Evolutionary conservation across 2,888 invertebrate genomes (phyloP), one percentile per base, ranked within the genome.

Genomic region (Cataglyphis albicans): DNA sequence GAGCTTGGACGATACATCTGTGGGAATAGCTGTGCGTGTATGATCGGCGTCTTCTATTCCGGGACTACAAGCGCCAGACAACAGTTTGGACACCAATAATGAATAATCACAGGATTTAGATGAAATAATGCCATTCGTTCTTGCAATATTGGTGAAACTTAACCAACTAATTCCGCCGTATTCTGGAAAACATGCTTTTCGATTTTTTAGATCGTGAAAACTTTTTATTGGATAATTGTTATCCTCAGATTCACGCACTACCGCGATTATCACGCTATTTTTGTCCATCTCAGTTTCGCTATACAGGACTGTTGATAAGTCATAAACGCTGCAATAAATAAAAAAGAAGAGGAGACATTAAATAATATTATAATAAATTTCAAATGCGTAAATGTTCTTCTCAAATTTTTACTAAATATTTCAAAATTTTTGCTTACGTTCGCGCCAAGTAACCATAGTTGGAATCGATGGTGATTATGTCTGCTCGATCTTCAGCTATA

Each of bases 91-190:
- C 0, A 96, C 95, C 0, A 95, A 93, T 73, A 94, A 91, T 0
- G 96, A 95, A 93, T 96, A 97, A 92, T 96, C 95, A 88, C 97
- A 97, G 68, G 96, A 95, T 0, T 94, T 80, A 25, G 87, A 38
- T 1, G 95, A 93, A 63, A 96, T 92, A 1, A 96, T 92, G 12
- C 95, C 94, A 0, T 95, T 93, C 82, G 95, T 94, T 44, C 96
- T 96, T 0, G 96, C 95, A 0, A 95, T 92, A 61, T 96, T 95
- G 2, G 97, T 94, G 91, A 96, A 97, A 1, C 96, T 95, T 64
- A 97, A 93, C 95, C 96, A 97, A 7, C 96, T 96, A 76, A 97
- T 96, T 52, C 97, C 97, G 0, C 96, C 96, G 88, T 95, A 97
- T 90, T 96, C 96, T 0, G 97, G 96, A 94, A 97, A 96, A 92